A percentile compares a stretch with the other conserved stretches of the same genome.
These are phyloP conservation scores for Heliconius hortense DNA, from an alignment of 2,888 invertebrate species.

Conservation along the genomic window DNA sequence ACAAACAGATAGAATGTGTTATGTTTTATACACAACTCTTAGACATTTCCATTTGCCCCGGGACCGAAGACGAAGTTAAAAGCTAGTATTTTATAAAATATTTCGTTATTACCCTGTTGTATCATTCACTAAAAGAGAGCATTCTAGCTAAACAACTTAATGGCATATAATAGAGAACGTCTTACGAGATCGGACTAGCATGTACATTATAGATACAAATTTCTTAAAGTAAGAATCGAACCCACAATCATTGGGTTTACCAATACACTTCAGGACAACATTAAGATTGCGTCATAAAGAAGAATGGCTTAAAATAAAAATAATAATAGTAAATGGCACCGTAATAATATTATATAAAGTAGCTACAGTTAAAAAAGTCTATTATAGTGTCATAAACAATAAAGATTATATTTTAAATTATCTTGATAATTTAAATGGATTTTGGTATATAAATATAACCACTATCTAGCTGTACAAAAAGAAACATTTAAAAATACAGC, in stretches of 20 bases:
- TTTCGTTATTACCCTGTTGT: no score
- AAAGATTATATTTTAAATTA: conserved; percentile 3
- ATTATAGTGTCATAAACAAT: conserved; percentile 10
- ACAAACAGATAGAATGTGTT: no score
- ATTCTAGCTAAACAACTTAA: no score
- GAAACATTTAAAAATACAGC: not conserved
- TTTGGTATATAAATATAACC: not conserved
- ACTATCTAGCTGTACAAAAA: not conserved
- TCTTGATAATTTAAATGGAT: not conserved
- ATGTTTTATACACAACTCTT: no score
- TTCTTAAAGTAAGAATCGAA: not conserved
- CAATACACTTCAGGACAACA: not conserved
- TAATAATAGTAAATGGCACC: not conserved
- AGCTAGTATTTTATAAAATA: no score
- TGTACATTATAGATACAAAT: not conserved
- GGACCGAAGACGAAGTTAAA: no score
- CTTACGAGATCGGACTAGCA: not conserved
- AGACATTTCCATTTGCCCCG: no score
- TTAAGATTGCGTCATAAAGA: not conserved
- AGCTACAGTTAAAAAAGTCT: not conserved
- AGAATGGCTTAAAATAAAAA: not conserved
- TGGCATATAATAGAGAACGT: no score
- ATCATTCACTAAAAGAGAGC: no score
- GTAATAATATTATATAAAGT: conserved; percentile 7
- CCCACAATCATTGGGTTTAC: not conserved